Conservation (phyloP, 2,113 vertebrate genomes). For the Saguinus midas region DNA sequence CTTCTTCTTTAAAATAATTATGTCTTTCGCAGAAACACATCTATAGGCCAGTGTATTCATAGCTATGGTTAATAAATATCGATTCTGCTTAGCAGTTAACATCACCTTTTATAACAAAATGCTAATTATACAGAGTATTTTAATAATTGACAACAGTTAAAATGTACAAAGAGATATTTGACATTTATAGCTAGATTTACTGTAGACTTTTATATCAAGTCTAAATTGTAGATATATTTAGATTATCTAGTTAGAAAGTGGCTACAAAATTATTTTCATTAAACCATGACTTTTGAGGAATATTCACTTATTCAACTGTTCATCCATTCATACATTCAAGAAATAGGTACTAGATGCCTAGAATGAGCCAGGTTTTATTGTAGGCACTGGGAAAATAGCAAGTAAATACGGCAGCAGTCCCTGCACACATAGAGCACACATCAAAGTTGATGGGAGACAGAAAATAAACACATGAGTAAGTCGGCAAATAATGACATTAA, state of each 20-base stretch:
- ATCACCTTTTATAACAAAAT: constrained; percentile 14
- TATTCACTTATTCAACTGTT: not conserved
- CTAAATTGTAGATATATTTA: not conserved
- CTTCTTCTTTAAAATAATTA: not conserved
- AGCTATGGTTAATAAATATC: constrained; percentile 1
- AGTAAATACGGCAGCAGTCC: not conserved
- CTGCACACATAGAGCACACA: not conserved
- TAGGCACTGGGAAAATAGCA: not conserved
- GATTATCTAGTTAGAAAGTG: not conserved
- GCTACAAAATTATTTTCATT: not conserved
- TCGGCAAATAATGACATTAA: not conserved
- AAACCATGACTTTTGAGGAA: not conserved
- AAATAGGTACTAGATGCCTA: not conserved
- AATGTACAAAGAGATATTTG: not conserved
- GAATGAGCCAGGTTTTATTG: not conserved
- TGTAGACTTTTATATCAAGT: not conserved
- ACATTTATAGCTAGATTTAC: not conserved
- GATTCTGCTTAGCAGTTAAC: not conserved
- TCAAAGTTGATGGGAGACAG: not conserved
- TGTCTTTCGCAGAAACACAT: not conserved
- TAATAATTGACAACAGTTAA: not conserved
- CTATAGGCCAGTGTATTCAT: not conserved
- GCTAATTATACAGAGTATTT: not conserved
- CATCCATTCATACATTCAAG: not conserved
- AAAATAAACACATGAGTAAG: not conserved